Base-by-base conservation (phyloP, 2,888 invertebrate genomes). In the Plebejus anna region DNA sequence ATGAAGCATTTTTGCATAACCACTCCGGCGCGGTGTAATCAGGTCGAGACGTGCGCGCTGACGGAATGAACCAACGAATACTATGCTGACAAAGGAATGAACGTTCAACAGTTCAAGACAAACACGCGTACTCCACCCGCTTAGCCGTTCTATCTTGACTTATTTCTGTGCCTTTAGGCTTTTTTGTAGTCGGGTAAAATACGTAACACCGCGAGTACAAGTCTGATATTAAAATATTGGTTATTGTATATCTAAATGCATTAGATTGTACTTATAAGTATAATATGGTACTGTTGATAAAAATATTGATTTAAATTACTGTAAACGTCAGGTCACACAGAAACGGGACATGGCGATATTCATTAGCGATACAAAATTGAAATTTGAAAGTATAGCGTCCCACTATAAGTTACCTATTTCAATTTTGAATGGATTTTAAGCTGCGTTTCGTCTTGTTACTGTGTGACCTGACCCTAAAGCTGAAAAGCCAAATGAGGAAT, bases 401-500 rank as follows among this genome's bases (percentile, higher is more conserved):
- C 4, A 55, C 16, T 16, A 16, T 55, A 4, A 55, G 4, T 55
- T 55, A 7, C 6, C 2, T 42, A 55, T 16, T 55, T 47, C 2
- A 16, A 16, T 55, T 51, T 55, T 55, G 16, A 16, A 55, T 55
- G 16, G 55, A 13, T 16, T 16, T 55, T 55, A 55, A 55, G 55
- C 55, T 4, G 1, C 4, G 55, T 55, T 55, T 55, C 16, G 16
- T 55, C 16, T 55, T 4, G 55, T 55, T 55, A 4, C 16, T 55
- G 16, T 55, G 55, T 13, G 55, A 13, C 0, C 51, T 47, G 47
- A 4, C 16, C 16, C 16, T 55, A 22, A 59, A 22, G 28, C 28
- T 61, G 28, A 61, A 61, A 61, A 22, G 61, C 28, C 61, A 61
- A 61, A 61, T 9, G 9, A 61, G 61, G 28, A 61, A 61, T 61